Percentiles rank a stretch among this genome's conserved stretches.
Evolutionary conservation across 1,140 invertebrate genomes (phyloP).

Genomic region (Eriosoma lanigerum): DNA sequence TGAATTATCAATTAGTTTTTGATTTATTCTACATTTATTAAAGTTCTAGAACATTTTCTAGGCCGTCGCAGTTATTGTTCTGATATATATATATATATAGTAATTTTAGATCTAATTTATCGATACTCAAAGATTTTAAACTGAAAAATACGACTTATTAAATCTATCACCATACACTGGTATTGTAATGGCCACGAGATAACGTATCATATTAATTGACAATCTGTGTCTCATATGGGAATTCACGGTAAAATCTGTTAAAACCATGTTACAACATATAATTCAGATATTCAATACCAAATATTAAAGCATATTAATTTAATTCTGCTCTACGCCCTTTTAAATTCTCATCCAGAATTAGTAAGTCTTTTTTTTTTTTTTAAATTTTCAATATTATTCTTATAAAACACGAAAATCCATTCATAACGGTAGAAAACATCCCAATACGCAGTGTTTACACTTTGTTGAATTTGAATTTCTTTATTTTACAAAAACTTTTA

Average conservation of each 20-base stretch:
- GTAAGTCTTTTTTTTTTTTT: too few relatives aligned
- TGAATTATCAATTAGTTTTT: slow-evolving; percentile 59
- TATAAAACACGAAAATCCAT: too few relatives aligned
- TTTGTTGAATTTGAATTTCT: too few relatives aligned
- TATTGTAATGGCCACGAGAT: neutral
- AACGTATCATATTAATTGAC: slow-evolving; percentile 54
- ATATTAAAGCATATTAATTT: slow-evolving; percentile 55
- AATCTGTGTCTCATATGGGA: slow-evolving; percentile 59
- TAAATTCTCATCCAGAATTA: slow-evolving; percentile 58
- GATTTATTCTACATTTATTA: slow-evolving; percentile 58
- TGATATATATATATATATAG: slow-evolving; percentile 54
- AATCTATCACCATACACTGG: neutral
- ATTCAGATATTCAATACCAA: slow-evolving; percentile 54
- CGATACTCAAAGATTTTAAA: slow-evolving; percentile 41
- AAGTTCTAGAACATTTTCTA: slow-evolving; percentile 56
- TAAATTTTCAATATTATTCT: too few relatives aligned
- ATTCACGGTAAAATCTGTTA: slow-evolving; percentile 56
- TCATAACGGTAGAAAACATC: too few relatives aligned
- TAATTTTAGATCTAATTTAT: slow-evolving; percentile 57
- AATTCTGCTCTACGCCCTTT: slow-evolving; percentile 55
- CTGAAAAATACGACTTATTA: neutral
- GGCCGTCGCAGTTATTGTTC: slow-evolving; percentile 51
- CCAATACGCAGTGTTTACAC: too few relatives aligned
- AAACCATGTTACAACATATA: slow-evolving; percentile 56
- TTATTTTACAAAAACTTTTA: too few relatives aligned